Base-by-base conservation (phyloP, 2,888 invertebrate genomes). In the Ischnus inquisitorius region DNA sequence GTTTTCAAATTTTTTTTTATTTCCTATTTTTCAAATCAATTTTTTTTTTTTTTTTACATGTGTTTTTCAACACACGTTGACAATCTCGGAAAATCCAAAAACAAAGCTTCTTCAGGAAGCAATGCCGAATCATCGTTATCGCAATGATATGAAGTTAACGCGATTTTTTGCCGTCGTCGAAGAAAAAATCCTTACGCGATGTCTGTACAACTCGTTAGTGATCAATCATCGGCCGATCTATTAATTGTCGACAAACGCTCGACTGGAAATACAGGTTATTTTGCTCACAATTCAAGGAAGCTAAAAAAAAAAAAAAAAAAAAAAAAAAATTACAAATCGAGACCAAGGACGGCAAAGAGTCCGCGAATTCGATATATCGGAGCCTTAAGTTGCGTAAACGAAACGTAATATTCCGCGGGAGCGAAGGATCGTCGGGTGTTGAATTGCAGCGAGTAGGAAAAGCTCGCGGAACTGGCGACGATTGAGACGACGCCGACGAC, bases 331-430 rank as follows among this genome's bases (percentile, higher is more conserved):
- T 3, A 25, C 14, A 8, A 64, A 46, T 65, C 16, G 48, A 19
- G 54, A 64, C 10, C 34, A 14, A 14, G 5, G 41, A 2, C 10
- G 14, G 41, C n/a, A 34, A 25, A 54, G 12, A 46, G 41, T n/a
- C 2, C 3, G 57, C 10, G 64, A 46, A 46, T 51, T n/a, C 46
- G 48, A 75, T 64, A 75, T 51, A 68, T 43, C 54, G 54, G 62
- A 76, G 69, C 69, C 34, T 64, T 14, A 28, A 64, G 51, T n/a
- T 39, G 10, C 19, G 16, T 4, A 4, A 28, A 12, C 46, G 72
- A 62, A 74, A 74, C 16, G 46, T 43, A 62, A 74, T 34, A 34
- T 74, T 62, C 72, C 28, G 5, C n/a, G 41, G 12, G n/a, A 16
- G 34, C 10, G 54, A 60, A 65, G 46, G 72, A 25, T 62, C 10